These are phyloP conservation scores for Dendrolimus kikuchii DNA, from an alignment of 1,140 invertebrate species.

Conservation along the genomic window DNA sequence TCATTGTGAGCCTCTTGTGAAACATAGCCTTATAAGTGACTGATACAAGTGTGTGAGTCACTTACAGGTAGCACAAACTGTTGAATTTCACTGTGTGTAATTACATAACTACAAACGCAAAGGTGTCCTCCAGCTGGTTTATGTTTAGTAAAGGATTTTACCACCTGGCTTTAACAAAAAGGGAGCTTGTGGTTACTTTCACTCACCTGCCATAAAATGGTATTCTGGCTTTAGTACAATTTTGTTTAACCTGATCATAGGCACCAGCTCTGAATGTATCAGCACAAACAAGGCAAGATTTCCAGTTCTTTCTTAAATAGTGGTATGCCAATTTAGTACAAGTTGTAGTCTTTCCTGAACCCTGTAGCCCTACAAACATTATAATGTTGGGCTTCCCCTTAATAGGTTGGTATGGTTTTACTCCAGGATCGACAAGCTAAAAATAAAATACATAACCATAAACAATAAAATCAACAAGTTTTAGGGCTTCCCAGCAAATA, in stretches of 20 bases:
- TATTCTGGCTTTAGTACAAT: constrained; percentile 99
- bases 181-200: too few relatives aligned
- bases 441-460: constrained; percentile 26
- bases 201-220: constrained; percentile 99
- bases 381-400: constrained; percentile 98
- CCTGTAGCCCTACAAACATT: constrained; percentile 99
- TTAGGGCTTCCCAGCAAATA: too few relatives aligned
- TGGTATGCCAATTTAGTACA: constrained; percentile 99
- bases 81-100: too few relatives aligned
- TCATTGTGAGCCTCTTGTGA: too few relatives aligned
- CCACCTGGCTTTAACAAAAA: too few relatives aligned
- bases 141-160: too few relatives aligned
- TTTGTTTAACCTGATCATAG: constrained; percentile 99
- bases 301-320: constrained; percentile 99
- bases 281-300: constrained; percentile 98
- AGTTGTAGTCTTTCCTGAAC: constrained; percentile 99
- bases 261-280: constrained; percentile 99
- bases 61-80: too few relatives aligned
- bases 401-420: constrained; percentile 96
- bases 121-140: too few relatives aligned
- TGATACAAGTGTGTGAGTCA: too few relatives aligned
- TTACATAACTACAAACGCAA: too few relatives aligned
- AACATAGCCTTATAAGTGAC: too few relatives aligned
- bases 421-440: constrained; percentile 97
- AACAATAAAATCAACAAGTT: neutral